phyloP scores from a whole-genome alignment of 2,888 invertebrate genomes.

The Ptychoptera albimana region DNA sequence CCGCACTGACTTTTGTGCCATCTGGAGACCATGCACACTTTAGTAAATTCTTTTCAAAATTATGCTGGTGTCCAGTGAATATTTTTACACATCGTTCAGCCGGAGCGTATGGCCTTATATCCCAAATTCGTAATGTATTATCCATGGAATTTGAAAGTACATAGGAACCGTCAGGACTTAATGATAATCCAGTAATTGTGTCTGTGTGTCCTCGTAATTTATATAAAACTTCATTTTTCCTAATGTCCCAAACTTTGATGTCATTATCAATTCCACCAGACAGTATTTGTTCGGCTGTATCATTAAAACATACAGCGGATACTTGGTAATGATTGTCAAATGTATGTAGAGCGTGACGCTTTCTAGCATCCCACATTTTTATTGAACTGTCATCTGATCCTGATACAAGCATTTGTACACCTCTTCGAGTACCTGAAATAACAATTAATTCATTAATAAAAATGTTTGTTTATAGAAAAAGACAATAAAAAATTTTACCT shows the following conservation, averaged over 20 bases:
- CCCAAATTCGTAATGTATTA: conserved; percentile 89
- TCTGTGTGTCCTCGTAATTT: conserved; percentile 87
- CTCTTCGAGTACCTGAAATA: conserved; percentile 42
- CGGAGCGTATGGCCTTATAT: conserved; percentile 88
- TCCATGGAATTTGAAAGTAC: conserved; percentile 96
- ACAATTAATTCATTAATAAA: too few relatives aligned
- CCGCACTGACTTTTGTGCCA: conserved; percentile 72
- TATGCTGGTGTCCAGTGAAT: conserved; percentile 86
- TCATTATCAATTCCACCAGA: conserved; percentile 95
- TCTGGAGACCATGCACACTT: conserved; percentile 89
- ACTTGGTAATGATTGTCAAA: conserved; percentile 62
- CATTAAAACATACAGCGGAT: conserved; percentile 83
- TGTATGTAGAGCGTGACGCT: conserved; percentile 58
- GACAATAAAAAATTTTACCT: conserved; percentile 18
- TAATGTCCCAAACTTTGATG: conserved; percentile 93
- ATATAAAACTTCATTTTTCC: conserved; percentile 73
- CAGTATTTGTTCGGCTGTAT: conserved; percentile 88
- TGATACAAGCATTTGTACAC: conserved; percentile 79
- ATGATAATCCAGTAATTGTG: conserved; percentile 77
- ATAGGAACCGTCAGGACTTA: conserved; percentile 77
- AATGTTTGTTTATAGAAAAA: too few relatives aligned
- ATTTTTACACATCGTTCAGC: conserved; percentile 86
- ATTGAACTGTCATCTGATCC: conserved; percentile 92
- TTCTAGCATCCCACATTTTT: conserved; percentile 83
- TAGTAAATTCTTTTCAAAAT: conserved; percentile 93